Evolutionary conservation across 2,888 invertebrate genomes (phyloP).

Genomic region (Mystacides longicornis): DNA sequence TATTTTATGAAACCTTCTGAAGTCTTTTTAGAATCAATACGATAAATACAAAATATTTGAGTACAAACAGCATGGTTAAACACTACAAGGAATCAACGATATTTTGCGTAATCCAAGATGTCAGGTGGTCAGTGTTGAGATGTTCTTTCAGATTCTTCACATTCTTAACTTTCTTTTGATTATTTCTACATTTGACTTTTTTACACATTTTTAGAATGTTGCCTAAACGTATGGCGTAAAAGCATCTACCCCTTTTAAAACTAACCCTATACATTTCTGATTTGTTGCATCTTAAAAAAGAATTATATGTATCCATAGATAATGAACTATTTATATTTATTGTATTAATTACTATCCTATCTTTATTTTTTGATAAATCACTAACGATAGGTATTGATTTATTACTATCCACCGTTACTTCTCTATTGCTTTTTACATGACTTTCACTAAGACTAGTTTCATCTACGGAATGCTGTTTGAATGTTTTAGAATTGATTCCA

Average conservation of each 20-base stretch:
- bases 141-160: constrained; percentile 17
- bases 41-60: constrained; percentile 4
- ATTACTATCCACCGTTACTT: background rate
- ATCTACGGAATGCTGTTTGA: too few species aligned
- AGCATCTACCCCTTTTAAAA: constrained; percentile 22
- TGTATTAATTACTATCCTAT: constrained; percentile 12
- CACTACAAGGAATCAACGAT: constrained; percentile 25
- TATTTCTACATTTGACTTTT: constrained; percentile 20
- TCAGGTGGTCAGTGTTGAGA: constrained; percentile 16
- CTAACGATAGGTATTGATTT: background rate
- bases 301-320: constrained; percentile 20
- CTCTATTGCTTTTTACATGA: background rate
- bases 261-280: constrained; percentile 20
- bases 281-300: constrained; percentile 20
- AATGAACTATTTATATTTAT: constrained; percentile 17
- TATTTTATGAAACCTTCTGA: constrained; percentile 5
- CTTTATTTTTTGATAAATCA: background rate
- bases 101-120: constrained; percentile 24
- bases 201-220: constrained; percentile 23
- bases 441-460: background rate
- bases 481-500: background rate
- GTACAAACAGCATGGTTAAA: constrained; percentile 13
- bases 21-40: constrained; percentile 10
- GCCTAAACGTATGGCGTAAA: constrained; percentile 22
- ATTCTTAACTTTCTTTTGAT: constrained; percentile 17